A percentile compares a stretch with the other conserved stretches of the same genome.
These are phyloP conservation scores for Brachionus paranguensis DNA, from an alignment of 1,140 invertebrate species.

Conservation along the genomic window DNA sequence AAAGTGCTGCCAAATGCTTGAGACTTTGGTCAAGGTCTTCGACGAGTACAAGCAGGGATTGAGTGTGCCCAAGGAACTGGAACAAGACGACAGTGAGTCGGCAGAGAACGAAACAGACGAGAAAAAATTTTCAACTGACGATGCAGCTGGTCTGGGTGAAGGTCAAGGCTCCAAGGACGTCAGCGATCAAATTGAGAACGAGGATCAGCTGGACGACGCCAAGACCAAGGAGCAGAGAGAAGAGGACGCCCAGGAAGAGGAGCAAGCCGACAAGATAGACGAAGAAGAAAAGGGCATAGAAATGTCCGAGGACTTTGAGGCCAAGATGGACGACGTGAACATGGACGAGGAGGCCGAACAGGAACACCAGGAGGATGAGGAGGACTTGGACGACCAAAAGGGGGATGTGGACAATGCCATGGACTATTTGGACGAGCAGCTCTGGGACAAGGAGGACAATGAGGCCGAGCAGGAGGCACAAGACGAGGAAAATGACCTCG, in stretches of 20 bases:
- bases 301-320: conserved; percentile 37
- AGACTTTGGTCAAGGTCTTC: not conserved
- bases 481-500: not conserved
- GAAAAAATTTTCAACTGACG: conserved; percentile 26
- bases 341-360: not conserved
- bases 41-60: conserved; percentile 16
- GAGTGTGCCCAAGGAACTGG: not conserved
- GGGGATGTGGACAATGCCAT: conserved; percentile 6
- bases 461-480: not conserved
- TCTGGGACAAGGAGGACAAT: conserved; percentile 15
- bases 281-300: conserved; percentile 40
- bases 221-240: not conserved
- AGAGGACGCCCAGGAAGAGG: not conserved
- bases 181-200: conserved; percentile 33
- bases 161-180: conserved; percentile 37
- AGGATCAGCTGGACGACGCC: conserved; percentile 36
- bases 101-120: not conserved
- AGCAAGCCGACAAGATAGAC: not conserved
- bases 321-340: not conserved
- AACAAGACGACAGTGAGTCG: not conserved
- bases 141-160: conserved; percentile 7
- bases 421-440: conserved; percentile 35
- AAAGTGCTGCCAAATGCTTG: not conserved
- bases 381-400: conserved; percentile 25
- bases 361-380: not conserved